Base-by-base conservation (phyloP, 2,113 vertebrate genomes). In the Heloderma charlesbogerti region DNA sequence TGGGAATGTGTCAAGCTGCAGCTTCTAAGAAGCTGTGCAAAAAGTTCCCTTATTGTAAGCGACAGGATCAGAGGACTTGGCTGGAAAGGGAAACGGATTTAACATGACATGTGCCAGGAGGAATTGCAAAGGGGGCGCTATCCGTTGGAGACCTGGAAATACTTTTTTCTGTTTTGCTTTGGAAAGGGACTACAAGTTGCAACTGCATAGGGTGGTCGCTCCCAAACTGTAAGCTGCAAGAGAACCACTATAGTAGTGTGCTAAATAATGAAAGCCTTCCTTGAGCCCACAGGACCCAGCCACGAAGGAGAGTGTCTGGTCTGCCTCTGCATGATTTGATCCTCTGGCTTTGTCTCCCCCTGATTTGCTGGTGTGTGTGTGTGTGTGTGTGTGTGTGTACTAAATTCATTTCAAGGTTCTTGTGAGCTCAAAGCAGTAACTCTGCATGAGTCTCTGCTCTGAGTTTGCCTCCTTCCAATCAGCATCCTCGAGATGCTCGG, bases 71-170 rank as follows among this genome's bases (percentile, higher is more conserved):
- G 96, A 98, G 97, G 97, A 97, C 96, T 97, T 86, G 96, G 94
- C 97, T 98, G 94, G 97, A 91, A 71, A 95, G 97, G 93, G 96
- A 94, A 95, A 90, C 95, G 96, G 91, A 98, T 97, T 96, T 93
- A 97, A 97, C 94, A 96, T 97, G 98, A 98, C 97, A 94, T 96
- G 95, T 95, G 97, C 98, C 98, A 97, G 95, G 96, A 96, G 95
- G 92, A 94, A 98, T 96, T 95, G 97, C 89, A 84, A 95, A 95
- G 87, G 97, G 97, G 92, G 96, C 97, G 97, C 97, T 98, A 95
- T 96, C 96, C 96, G 96, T 84, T 95, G 94, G 95, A 92, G 97
- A 98, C 98, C 98, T 97, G 97, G 96, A 98, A 98, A 98, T 97
- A 97, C 96, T 97, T 88, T 43, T 18, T 13, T 27, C 3, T 6